These are phyloP conservation scores for Geotrupes spiniger DNA, from an alignment of 2,888 invertebrate genomes.

Conservation along the genomic window DNA sequence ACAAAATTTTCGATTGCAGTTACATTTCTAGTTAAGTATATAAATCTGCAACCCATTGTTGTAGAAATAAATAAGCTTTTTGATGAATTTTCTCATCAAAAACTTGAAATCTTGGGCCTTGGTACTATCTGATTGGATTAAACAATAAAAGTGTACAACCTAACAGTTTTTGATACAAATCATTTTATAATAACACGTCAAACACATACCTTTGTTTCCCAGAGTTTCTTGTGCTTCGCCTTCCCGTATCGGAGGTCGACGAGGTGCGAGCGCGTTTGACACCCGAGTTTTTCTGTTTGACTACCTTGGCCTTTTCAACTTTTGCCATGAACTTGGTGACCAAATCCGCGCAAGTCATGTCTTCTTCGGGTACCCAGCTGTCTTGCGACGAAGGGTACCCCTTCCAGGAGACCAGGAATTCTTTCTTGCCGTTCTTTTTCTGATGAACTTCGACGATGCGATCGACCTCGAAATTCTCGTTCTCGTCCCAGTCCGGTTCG, in stretches of 20 bases:
- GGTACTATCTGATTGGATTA: too few species aligned
- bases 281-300: conserved; percentile 59
- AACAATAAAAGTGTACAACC: too few species aligned
- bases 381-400: conserved; percentile 70
- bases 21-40: too few species aligned
- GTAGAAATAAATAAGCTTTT: too few species aligned
- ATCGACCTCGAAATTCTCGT: conserved; percentile 69
- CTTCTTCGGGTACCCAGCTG: conserved; percentile 81
- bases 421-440: conserved; percentile 66
- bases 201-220: conserved; percentile 60
- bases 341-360: conserved; percentile 71
- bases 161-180: too few species aligned
- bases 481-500: conserved; percentile 55
- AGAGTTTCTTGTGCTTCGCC: conserved; percentile 64
- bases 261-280: conserved; percentile 66
- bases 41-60: too few species aligned
- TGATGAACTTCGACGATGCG: conserved; percentile 73
- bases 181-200: not conserved
- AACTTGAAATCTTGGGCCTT: too few species aligned
- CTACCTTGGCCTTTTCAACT: conserved; percentile 58
- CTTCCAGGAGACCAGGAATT: conserved; percentile 82
- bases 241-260: conserved; percentile 50
- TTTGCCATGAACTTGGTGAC: conserved; percentile 73
- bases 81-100: too few species aligned
- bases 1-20: too few species aligned